Base-by-base conservation (phyloP, 2,797 vertebrate genomes). In the Okamejei kenojei region DNA sequence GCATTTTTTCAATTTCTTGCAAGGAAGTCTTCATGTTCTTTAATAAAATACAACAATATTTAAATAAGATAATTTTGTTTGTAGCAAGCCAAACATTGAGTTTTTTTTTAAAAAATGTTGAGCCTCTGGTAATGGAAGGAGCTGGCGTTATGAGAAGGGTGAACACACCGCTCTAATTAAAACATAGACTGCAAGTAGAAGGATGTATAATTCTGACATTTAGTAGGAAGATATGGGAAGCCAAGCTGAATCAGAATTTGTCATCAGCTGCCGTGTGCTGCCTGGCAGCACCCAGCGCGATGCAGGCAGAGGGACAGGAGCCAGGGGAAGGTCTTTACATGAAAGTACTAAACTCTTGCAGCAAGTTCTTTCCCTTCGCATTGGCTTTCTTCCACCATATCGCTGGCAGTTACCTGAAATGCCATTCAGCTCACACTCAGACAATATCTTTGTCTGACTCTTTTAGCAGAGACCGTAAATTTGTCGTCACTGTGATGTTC, bases 131-230 rank as follows among this genome's bases (percentile, higher is more conserved):
- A 21, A 68, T 68, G 26, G 90, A 92, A 54, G 81, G 93, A 93
- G 90, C 77, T 93, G 58, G n/a, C 88, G 95, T 93, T 94, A 93
- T 88, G 93, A 94, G 63, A 94, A 95, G 95, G 95, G 95, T 96
- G 96, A 95, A 95, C 95, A 96, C 96, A 96, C 96, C 95, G 95
- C 95, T 96, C 97, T 99, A 98, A 99, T 99, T 98, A 98, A 98
- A 97, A 97, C 96, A 97, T 97, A 97, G 96, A 93, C 97, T 97
- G 97, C 96, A 97, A 97, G 96, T 95, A 95, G 95, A 96, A 95
- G 96, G 97, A 97, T 98, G 97, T 98, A 97, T 97, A 96, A 98
- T 96, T 97, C 96, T 98, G 98, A 99, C 98, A 99, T 98, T 98
- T 97, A 98, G 98, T 98, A 96, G 97, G 96, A 97, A 98, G 98